phyloP scores from a whole-genome alignment of 2,888 invertebrate species.

The Papilio demoleus region DNA sequence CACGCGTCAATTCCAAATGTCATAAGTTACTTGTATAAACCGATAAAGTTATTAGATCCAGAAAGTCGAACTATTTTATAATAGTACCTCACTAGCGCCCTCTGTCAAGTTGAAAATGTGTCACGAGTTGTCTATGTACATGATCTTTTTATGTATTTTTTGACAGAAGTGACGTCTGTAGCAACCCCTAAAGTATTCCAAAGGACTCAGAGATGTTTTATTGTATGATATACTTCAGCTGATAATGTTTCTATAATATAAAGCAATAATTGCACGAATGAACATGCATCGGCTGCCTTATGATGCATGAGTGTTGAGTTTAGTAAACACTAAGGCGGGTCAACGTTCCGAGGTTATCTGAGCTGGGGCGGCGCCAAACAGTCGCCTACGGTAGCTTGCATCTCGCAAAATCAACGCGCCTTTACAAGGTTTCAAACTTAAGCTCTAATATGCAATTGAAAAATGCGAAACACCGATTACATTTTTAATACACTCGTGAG shows the following conservation, averaged over 20 bases:
- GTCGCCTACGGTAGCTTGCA: conserved; percentile 53
- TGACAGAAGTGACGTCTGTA: too few relatives aligned
- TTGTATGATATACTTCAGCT: too few relatives aligned
- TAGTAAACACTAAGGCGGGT: conserved; percentile 77
- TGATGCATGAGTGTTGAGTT: conserved; percentile 62
- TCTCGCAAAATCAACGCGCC: not conserved
- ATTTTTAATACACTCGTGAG: not conserved
- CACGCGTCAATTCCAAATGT: too few relatives aligned
- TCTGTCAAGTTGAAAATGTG: too few relatives aligned
- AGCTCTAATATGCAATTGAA: not conserved
- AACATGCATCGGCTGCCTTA: conserved; percentile 51
- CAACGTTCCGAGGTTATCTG: conserved; percentile 80
- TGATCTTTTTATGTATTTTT: too few relatives aligned
- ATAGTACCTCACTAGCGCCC: too few relatives aligned
- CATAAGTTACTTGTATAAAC: too few relatives aligned
- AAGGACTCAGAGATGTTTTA: too few relatives aligned
- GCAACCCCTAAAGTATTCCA: too few relatives aligned
- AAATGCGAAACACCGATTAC: not conserved
- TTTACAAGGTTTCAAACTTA: not conserved
- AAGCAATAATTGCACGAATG: conserved; percentile 37
- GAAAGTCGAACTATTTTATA: too few relatives aligned
- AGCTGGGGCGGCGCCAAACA: conserved; percentile 75
- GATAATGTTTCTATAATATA: conserved; percentile 21
- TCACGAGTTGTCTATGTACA: too few relatives aligned
- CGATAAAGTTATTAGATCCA: too few relatives aligned